Conservation (phyloP, 1,140 invertebrate species). For the Apocrypta bakeri region DNA sequence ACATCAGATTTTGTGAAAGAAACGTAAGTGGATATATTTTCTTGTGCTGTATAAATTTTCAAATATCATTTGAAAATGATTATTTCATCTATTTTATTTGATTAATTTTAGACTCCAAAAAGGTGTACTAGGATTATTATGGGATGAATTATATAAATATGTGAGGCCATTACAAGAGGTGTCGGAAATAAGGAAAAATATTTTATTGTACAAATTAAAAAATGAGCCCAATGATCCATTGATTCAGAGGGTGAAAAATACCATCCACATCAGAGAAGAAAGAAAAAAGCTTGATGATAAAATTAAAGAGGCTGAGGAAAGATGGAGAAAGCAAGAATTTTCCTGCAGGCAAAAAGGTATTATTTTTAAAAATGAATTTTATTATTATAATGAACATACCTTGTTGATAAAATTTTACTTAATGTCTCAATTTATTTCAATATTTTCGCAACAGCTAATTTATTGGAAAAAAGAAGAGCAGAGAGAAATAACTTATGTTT, state of each 20-base stretch:
- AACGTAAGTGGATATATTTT: slow-evolving; percentile 26
- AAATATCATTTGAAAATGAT: not conserved
- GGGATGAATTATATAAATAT: slow-evolving; percentile 62
- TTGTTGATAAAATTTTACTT: no score
- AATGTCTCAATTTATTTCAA: slow-evolving; percentile 14
- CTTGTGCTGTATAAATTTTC: not conserved
- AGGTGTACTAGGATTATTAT: slow-evolving; percentile 62
- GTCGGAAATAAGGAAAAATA: slow-evolving; percentile 63
- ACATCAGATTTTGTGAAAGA: slow-evolving; percentile 27
- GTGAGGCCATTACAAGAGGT: slow-evolving; percentile 58
- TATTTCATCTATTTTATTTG: slow-evolving; percentile 32
- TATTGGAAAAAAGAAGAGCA: slow-evolving; percentile 55
- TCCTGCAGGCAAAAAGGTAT: slow-evolving; percentile 63
- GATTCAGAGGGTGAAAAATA: slow-evolving; percentile 59
- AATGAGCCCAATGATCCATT: slow-evolving; percentile 53
- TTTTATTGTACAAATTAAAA: slow-evolving; percentile 65
- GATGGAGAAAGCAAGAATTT: slow-evolving; percentile 62
- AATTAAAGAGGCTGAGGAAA: slow-evolving; percentile 60
- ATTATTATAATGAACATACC: no score
- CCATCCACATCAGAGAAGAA: slow-evolving; percentile 56
- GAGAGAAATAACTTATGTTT: slow-evolving; percentile 49
- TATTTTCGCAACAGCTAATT: slow-evolving; percentile 53
- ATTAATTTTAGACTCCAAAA: slow-evolving; percentile 59
- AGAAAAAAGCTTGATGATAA: slow-evolving; percentile 54
- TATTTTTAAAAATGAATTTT: slow-evolving; percentile 36